Evolutionary conservation across 2,888 invertebrate genomes (phyloP).

Genomic region (Amiota mariae): DNA sequence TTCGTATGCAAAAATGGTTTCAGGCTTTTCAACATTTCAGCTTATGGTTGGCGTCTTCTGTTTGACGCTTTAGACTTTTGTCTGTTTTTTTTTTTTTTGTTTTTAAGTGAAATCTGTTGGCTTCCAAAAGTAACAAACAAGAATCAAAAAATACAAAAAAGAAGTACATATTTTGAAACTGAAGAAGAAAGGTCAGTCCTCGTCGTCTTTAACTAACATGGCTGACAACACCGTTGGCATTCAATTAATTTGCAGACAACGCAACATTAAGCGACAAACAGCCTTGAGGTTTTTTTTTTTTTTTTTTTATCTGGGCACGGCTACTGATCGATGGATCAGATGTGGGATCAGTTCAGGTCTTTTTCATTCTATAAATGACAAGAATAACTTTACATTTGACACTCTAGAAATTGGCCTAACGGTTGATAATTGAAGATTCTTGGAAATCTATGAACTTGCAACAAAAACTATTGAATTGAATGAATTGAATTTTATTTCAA

Average conservation of each 20-base stretch:
- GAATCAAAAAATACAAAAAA: not conserved
- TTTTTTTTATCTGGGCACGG: constrained; percentile 18
- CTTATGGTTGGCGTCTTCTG: constrained; percentile 36
- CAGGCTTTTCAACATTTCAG: not conserved
- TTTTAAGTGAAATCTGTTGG: not conserved
- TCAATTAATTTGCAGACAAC: constrained; percentile 64
- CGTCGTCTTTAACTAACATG: constrained; percentile 5
- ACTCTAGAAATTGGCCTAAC: too few species aligned
- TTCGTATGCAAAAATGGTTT: constrained; percentile 66
- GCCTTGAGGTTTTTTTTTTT: constrained; percentile 53
- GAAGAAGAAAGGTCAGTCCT: constrained; percentile 27
- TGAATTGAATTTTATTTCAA: too few species aligned
- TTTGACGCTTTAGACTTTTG: constrained; percentile 36
- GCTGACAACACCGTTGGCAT: constrained; percentile 35
- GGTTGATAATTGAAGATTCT: too few species aligned
- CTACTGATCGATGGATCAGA: not conserved
- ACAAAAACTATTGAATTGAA: too few species aligned
- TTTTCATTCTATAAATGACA: constrained; percentile 17
- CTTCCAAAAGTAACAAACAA: not conserved
- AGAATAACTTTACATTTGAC: too few species aligned
- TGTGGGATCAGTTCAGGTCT: too few species aligned
- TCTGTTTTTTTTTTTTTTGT: constrained; percentile 18
- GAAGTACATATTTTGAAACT: not conserved
- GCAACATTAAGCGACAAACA: constrained; percentile 44
- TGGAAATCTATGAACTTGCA: too few species aligned